These are phyloP conservation scores for Melanargia galathea DNA, from an alignment of 2,888 invertebrate species.

Conservation along the genomic window DNA sequence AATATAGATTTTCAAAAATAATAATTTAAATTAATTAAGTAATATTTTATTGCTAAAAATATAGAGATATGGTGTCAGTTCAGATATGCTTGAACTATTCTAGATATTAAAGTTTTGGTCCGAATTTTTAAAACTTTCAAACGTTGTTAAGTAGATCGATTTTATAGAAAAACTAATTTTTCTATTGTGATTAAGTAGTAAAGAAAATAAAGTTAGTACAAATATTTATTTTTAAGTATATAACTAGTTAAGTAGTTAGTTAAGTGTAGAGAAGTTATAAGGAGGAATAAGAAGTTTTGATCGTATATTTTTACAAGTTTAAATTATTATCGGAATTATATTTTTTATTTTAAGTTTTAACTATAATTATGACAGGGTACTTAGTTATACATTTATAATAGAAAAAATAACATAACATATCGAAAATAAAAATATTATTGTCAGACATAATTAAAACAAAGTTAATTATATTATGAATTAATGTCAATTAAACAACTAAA, in stretches of 20 bases:
- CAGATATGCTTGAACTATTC: conserved; percentile 71
- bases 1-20: conserved; percentile 29
- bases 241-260: too few relatives aligned
- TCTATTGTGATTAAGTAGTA: conserved; percentile 9
- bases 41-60: conserved; percentile 67
- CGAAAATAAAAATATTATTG: conserved; percentile 18
- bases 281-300: neutral
- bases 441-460: conserved; percentile 14
- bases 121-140: conserved; percentile 47
- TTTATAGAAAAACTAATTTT: conserved; percentile 16
- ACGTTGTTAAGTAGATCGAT: conserved; percentile 7
- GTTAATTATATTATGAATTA: neutral
- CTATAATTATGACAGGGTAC: neutral
- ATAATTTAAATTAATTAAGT: conserved; percentile 32
- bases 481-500: conserved; percentile 20
- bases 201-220: conserved; percentile 8
- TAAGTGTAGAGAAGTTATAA: too few relatives aligned
- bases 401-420: too few relatives aligned
- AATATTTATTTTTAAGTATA: too few relatives aligned
- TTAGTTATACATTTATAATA: neutral
- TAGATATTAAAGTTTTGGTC: conserved; percentile 70
- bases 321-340: conserved; percentile 2
- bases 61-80: conserved; percentile 69
- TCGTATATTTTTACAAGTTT: neutral
- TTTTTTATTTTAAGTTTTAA: neutral